Evolutionary conservation across 2,113 vertebrate genomes (phyloP).

Genomic region (Ardeotis arabs): DNA sequence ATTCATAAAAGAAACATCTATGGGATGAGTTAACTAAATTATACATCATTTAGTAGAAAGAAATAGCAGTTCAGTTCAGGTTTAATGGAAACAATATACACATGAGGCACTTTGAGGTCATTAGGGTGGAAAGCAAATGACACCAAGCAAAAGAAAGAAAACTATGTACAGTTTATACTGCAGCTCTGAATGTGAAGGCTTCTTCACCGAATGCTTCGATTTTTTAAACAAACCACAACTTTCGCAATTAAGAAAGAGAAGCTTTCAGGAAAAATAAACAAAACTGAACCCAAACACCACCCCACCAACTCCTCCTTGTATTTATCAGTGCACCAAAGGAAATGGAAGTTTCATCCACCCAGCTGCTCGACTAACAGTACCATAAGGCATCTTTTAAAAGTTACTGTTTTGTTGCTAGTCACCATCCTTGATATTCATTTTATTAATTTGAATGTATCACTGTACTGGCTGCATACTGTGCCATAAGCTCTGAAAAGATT

Average conservation of each 20-base stretch:
- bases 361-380: conserved; percentile 77
- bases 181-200: conserved; percentile 83
- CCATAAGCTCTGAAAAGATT: not conserved
- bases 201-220: conserved; percentile 73
- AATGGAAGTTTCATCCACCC: conserved; percentile 75
- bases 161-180: conserved; percentile 81
- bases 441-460: not conserved
- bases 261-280: conserved; percentile 54
- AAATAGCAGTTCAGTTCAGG: conserved; percentile 83
- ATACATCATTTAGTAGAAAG: conserved; percentile 88
- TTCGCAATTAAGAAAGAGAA: conserved; percentile 79
- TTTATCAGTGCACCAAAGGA: conserved; percentile 83
- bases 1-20: conserved; percentile 85
- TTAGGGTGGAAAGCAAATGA: conserved; percentile 83
- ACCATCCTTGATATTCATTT: not conserved
- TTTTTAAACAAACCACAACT: conserved; percentile 74
- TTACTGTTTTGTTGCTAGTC: conserved; percentile 21
- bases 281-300: not conserved
- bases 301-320: not conserved
- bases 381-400: conserved; percentile 23
- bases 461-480: not conserved
- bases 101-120: conserved; percentile 94
- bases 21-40: conserved; percentile 88
- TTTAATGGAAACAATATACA: conserved; percentile 88
- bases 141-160: conserved; percentile 78